Percentiles rank a stretch among this genome's conserved stretches.
Conservation (phyloP, 2,888 invertebrate genomes). For the Diplazon laetatorius region DNA sequence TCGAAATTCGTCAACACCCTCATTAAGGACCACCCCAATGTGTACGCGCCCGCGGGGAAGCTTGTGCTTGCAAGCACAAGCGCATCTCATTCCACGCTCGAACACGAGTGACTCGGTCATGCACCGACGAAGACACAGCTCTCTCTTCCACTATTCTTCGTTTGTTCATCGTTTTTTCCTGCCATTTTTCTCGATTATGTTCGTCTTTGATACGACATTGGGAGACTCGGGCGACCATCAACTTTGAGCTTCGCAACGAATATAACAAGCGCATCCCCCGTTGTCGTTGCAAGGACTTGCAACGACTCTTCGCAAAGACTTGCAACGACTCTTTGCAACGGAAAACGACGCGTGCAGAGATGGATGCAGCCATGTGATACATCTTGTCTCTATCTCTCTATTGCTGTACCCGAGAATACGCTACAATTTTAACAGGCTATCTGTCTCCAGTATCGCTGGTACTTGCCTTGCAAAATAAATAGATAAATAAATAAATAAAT, state of each 20-base stretch:
- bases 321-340: background rate
- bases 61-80: conserved; percentile 3
- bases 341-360: background rate
- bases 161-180: conserved; percentile 6
- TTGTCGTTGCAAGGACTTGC: background rate
- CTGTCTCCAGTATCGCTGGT: too few species aligned
- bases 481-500: too few species aligned
- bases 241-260: conserved; percentile 20
- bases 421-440: too few species aligned
- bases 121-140: background rate
- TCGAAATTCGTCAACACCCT: too few species aligned
- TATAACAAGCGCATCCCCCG: conserved; percentile 8
- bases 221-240: conserved; percentile 3
- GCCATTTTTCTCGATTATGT: conserved; percentile 28
- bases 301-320: conserved; percentile 2
- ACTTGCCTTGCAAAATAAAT: too few species aligned
- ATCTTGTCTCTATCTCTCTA: background rate
- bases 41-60: too few species aligned
- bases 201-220: conserved; percentile 18
- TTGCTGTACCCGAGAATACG: background rate
- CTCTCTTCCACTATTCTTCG: conserved; percentile 4
- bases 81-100: conserved; percentile 11
- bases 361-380: background rate
- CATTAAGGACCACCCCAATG: too few species aligned
- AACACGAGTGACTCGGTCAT: conserved; percentile 3